Evolutionary conservation across 2,797 vertebrate genomes (phyloP), one percentile per base, ranked within the genome.

Genomic region (Huso huso): DNA sequence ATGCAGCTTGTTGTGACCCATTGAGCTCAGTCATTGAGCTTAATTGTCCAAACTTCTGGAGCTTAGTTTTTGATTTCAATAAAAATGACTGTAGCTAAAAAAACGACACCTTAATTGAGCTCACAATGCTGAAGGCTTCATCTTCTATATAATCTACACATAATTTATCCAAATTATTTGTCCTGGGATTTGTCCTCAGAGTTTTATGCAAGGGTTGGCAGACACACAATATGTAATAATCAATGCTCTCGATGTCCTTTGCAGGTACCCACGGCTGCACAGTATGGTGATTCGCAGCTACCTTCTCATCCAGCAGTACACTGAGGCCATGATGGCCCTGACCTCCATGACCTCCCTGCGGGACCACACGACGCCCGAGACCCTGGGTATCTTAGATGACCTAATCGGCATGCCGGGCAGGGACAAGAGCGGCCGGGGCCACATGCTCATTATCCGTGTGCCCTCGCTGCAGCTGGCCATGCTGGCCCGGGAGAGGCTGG

Each of bases 281-380:
- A 99, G 96, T 86, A 99, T 97, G 96, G 96, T 98, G 74, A 89
- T 98, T 71, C 93, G 96, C 79, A 97, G 94, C 88, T 98, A 98
- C 85, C 92, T 99, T 66, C 92, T 99, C 79, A 97, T 99, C 73
- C 97, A 98, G 90, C 97, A 99, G 84, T 99, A 99, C 79, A 94
- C 93, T 0, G 95, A 99, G 77, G 96, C 97, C 60, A 89, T 99
- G 86, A 96, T 98, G 95, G 95, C 96, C 15, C 86, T 98, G 76
- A 95, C 96, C 2, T 92, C 93, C 1, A 88, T 93, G 70, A 89
- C 93, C 0, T 92, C 94, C 0, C 89, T 99, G 10, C 82, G 95
- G 64, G 96, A 96, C 72, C 95, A 97, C 82, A 94, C 94, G 72
- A 99, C 97, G 0, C 95, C 96, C 0, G 96, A 99, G 82, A 99